Percentiles rank a stretch among this genome's conserved stretches.
Evolutionary conservation across 2,797 vertebrate genomes (phyloP).

Genomic region (Rhinichthys osculus): DNA sequence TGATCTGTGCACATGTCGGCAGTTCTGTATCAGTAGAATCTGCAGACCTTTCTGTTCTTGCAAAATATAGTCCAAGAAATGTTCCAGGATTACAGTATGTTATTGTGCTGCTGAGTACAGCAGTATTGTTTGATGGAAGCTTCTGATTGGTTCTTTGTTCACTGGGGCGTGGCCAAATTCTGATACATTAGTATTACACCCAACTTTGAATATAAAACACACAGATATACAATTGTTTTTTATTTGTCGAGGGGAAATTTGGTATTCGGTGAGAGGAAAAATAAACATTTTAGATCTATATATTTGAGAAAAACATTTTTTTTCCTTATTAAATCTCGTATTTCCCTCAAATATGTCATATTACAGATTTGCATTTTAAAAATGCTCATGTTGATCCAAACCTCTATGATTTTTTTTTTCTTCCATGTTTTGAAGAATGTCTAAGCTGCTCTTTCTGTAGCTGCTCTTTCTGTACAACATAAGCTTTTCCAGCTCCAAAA

Average conservation of each 20-base stretch:
- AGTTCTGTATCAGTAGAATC: background rate
- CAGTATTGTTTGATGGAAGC: conserved; percentile 1
- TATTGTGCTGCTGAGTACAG: conserved; percentile 9
- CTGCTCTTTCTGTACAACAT: background rate
- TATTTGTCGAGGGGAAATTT: background rate
- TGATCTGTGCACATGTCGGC: conserved; percentile 4
- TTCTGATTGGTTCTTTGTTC: conserved; percentile 28
- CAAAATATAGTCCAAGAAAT: background rate
- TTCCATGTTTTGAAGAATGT: background rate
- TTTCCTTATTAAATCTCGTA: background rate
- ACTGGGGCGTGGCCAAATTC: conserved; percentile 1
- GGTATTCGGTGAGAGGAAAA: background rate
- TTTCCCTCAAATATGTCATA: background rate
- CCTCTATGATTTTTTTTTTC: background rate
- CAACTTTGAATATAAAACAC: background rate
- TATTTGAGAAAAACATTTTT: background rate
- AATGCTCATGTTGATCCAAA: background rate
- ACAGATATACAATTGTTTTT: background rate
- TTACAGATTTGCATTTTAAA: background rate
- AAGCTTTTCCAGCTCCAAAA: background rate
- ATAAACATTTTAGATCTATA: background rate
- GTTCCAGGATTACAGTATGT: background rate
- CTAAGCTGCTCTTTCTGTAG: background rate
- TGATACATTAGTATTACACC: conserved; percentile 28
- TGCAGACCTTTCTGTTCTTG: background rate